A percentile compares a stretch with the other conserved stretches of the same genome.
These are phyloP conservation scores for Tiliqua scincoides DNA, from an alignment of 2,113 vertebrate genomes.

Conservation along the genomic window DNA sequence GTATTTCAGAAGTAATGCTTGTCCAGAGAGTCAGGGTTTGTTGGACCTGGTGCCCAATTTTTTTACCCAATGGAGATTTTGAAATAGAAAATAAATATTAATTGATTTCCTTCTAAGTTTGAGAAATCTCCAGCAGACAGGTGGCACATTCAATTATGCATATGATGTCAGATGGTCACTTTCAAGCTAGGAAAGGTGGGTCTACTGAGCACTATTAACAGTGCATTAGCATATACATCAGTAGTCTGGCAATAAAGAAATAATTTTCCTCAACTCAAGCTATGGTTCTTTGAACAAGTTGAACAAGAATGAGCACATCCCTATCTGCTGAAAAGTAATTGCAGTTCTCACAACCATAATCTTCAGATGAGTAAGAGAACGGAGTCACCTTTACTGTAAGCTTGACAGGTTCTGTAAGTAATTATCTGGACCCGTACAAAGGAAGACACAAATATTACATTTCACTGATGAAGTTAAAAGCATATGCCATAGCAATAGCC, in stretches of 20 bases:
- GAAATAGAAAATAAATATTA: constrained; percentile 64
- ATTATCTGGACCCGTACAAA: constrained; percentile 63
- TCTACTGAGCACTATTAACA: constrained; percentile 57
- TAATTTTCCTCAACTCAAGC: constrained; percentile 53
- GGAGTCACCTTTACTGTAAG: constrained; percentile 62
- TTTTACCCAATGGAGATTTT: constrained; percentile 52
- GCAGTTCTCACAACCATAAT: constrained; percentile 64
- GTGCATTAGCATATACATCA: constrained; percentile 66
- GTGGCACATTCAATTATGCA: constrained; percentile 67
- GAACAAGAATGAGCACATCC: constrained; percentile 53
- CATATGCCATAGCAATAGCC: constrained; percentile 38
- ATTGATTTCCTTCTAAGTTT: constrained; percentile 51
- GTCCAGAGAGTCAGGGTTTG: not conserved
- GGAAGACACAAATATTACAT: constrained; percentile 62
- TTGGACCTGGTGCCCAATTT: constrained; percentile 48
- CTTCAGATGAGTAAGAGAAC: constrained; percentile 62
- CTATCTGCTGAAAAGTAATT: constrained; percentile 65
- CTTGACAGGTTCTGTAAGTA: constrained; percentile 63
- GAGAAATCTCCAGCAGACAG: constrained; percentile 63
- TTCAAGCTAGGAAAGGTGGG: constrained; percentile 62
- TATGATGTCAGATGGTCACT: constrained; percentile 50
- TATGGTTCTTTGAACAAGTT: constrained; percentile 46
- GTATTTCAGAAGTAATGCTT: not conserved
- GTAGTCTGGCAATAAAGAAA: constrained; percentile 64
- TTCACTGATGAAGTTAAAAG: constrained; percentile 51